phyloP scores from a whole-genome alignment of 2,113 vertebrate genomes.

The Petroica traversi region DNA sequence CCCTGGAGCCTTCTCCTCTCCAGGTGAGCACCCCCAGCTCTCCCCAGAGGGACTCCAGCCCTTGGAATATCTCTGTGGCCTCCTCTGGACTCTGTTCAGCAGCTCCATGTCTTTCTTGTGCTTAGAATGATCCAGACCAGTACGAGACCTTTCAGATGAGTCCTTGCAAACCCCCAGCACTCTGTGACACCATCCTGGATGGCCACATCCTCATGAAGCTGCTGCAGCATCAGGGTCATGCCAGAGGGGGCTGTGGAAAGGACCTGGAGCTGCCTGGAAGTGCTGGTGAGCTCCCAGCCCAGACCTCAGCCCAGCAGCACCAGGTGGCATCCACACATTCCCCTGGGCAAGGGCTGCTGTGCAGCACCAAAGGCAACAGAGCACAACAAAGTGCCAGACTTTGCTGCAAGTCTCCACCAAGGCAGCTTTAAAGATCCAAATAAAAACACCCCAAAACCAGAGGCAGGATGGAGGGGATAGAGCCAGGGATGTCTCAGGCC shows the following conservation, averaged over 20 bases:
- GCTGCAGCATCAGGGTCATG: neutral
- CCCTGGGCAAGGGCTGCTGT: neutral
- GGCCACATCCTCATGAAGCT: neutral
- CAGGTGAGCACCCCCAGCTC: neutral
- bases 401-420: neutral
- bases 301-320: neutral
- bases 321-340: neutral
- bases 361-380: fast-evolving
- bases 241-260: neutral
- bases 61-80: fast-evolving
- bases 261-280: neutral
- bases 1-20: neutral
- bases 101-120: neutral
- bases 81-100: neutral
- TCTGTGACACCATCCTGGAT: fast-evolving
- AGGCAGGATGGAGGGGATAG: neutral
- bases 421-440: neutral
- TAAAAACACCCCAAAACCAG: neutral
- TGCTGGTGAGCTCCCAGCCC: fast-evolving
- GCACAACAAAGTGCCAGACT: neutral
- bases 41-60: neutral
- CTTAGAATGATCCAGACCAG: neutral
- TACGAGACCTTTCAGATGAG: fast-evolving
- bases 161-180: neutral
- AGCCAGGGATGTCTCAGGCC: neutral